Percentiles rank a stretch among this genome's conserved stretches.
Evolutionary conservation across 2,113 vertebrate genomes (phyloP).

Genomic region (Bos javanicus): DNA sequence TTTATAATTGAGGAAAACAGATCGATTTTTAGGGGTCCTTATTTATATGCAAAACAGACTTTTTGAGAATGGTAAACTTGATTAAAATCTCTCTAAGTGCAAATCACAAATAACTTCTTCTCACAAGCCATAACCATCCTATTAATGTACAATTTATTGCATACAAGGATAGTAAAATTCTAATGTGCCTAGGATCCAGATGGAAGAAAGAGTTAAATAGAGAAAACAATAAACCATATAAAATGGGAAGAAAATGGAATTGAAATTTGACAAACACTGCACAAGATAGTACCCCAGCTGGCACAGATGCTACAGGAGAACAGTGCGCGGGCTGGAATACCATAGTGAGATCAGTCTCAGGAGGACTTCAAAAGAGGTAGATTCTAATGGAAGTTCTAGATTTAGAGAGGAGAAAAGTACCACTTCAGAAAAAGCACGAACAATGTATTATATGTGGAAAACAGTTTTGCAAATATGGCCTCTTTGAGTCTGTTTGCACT

Average conservation of each 20-base stretch:
- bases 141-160: slow-evolving; percentile 81
- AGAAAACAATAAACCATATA: slow-evolving; percentile 32
- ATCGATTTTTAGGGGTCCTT: slow-evolving; percentile 81
- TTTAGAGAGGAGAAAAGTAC: background rate
- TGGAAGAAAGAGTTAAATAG: slow-evolving; percentile 73
- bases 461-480: background rate
- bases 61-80: slow-evolving; percentile 78
- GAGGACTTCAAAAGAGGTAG: background rate
- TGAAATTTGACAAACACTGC: slow-evolving; percentile 42
- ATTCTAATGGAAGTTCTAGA: background rate
- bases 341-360: background rate
- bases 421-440: background rate
- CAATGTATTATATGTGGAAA: background rate
- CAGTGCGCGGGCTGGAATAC: background rate
- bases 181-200: slow-evolving; percentile 69
- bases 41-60: slow-evolving; percentile 82
- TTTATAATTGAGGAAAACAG: slow-evolving; percentile 84
- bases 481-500: background rate
- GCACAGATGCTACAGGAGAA: background rate
- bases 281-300: slow-evolving; percentile 21
- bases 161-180: slow-evolving; percentile 69
- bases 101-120: slow-evolving; percentile 79
- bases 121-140: slow-evolving; percentile 71
- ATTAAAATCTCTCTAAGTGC: slow-evolving; percentile 81
- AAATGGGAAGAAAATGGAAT: slow-evolving; percentile 37